Evolutionary conservation across 2,888 invertebrate genomes (phyloP), one percentile per base, ranked within the genome.

Genomic region (Campoletis raptor): DNA sequence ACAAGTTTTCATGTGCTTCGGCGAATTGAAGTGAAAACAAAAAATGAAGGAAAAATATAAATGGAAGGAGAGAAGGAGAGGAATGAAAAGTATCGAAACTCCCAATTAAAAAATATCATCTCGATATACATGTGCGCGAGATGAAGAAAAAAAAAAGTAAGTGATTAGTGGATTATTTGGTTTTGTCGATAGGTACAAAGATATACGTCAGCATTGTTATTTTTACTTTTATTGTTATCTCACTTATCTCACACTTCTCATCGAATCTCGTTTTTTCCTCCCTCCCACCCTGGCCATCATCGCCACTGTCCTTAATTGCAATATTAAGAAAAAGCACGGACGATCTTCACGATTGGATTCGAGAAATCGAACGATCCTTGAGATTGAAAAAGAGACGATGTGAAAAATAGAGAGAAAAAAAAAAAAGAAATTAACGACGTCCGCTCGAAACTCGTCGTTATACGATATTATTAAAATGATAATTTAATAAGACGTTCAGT

Each of bases 51-150:
- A 72, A 52, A 73, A 48, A 69, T n/a, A 3, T 42, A 40, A 73
- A 67, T 66, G 76, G 72, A 84, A 66, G 54, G 66, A 61, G 73
- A 40, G 84, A 82, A 74, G 52, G 87, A 85, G 79, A 36, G 77
- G 3, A 18, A n/a, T 72, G 37, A 40, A 18, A 40, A 37, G 48
- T 70, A 52, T 37, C 77, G 66, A 84, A 72, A 74, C 77, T 73
- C 42, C 77, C 72, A 85, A 83, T 85, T 74, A 69, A 82, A 76
- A 78, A 85, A 67, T 57, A 42, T 67, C 48, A 64, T 42, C 57
- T 42, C 57, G 48, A 64, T 54, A 57, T 57, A 40, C 45, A 37
- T 12, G 54, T 21, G 10, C 42, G 9, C 15, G 48, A 54, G 70
- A 80, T 52, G 54, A 45, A 40, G 2, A 15, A 76, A 9, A 18